Evolutionary conservation across 2,113 vertebrate species (phyloP).

Genomic region (Mirounga angustirostris): DNA sequence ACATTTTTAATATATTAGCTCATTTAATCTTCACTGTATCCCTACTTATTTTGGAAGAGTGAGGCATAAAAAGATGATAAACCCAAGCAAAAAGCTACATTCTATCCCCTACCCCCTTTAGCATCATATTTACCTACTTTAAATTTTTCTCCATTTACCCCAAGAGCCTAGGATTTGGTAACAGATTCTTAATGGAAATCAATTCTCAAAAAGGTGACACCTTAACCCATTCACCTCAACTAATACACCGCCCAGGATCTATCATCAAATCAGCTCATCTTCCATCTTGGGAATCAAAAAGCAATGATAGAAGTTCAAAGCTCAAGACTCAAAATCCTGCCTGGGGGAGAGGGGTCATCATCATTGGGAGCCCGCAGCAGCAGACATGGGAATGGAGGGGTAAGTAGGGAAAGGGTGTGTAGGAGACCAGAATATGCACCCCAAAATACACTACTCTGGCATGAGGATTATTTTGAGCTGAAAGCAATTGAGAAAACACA

Average conservation of each 20-base stretch:
- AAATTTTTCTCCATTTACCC: background rate
- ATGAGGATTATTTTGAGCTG: background rate
- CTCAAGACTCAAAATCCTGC: background rate
- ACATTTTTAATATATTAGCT: background rate
- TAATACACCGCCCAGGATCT: background rate
- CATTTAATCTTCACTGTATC: background rate
- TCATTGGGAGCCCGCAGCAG: background rate
- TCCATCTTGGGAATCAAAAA: slow-evolving; percentile 24
- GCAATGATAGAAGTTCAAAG: background rate
- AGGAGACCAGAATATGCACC: background rate
- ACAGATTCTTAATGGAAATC: background rate
- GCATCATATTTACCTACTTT: background rate
- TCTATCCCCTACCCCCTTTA: background rate
- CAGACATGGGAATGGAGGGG: background rate
- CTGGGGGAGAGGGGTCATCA: background rate
- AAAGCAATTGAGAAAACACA: background rate
- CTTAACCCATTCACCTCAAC: background rate
- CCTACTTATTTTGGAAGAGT: background rate
- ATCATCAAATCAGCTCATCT: background rate
- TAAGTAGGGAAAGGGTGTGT: background rate
- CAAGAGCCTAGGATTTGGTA: background rate
- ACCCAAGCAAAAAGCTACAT: background rate
- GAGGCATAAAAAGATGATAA: background rate
- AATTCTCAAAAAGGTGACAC: background rate
- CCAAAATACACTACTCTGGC: background rate